Percentiles rank a stretch among this genome's conserved stretches.
phyloP scores from a whole-genome alignment of 2,888 invertebrate species.

The Biston betularia region DNA sequence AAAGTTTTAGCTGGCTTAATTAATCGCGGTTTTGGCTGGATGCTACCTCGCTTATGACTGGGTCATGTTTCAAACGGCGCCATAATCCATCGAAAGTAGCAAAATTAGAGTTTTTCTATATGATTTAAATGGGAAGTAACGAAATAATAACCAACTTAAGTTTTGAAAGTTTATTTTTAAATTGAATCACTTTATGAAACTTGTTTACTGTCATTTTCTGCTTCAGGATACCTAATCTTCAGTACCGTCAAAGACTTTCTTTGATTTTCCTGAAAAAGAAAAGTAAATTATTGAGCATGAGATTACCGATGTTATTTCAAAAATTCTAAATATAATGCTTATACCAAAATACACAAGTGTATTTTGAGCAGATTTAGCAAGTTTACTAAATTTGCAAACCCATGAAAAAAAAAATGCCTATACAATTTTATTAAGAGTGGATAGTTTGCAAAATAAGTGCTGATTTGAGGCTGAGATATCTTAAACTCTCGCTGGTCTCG shows the following conservation, averaged over 20 bases:
- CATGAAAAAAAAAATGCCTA: too few species aligned
- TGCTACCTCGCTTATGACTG: not conserved
- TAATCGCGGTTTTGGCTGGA: too few species aligned
- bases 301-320: not conserved
- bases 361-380: too few species aligned
- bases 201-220: conserved; percentile 42
- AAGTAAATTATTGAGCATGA: conserved; percentile 10
- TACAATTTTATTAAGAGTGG: too few species aligned
- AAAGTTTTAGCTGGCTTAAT: too few species aligned
- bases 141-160: not conserved
- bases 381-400: too few species aligned
- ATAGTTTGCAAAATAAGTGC: too few species aligned
- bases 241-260: conserved; percentile 44
- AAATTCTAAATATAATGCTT: too few species aligned
- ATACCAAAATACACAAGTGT: too few species aligned
- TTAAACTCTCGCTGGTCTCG: too few species aligned
- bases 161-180: not conserved
- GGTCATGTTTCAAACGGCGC: not conserved
- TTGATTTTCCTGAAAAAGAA: conserved; percentile 57
- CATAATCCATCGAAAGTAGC: too few species aligned
- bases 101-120: not conserved
- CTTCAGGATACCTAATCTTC: conserved; percentile 40
- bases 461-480: too few species aligned
- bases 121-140: not conserved
- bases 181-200: not conserved